Base-by-base conservation (phyloP, 2,888 invertebrate genomes). In the Alitta virens region DNA sequence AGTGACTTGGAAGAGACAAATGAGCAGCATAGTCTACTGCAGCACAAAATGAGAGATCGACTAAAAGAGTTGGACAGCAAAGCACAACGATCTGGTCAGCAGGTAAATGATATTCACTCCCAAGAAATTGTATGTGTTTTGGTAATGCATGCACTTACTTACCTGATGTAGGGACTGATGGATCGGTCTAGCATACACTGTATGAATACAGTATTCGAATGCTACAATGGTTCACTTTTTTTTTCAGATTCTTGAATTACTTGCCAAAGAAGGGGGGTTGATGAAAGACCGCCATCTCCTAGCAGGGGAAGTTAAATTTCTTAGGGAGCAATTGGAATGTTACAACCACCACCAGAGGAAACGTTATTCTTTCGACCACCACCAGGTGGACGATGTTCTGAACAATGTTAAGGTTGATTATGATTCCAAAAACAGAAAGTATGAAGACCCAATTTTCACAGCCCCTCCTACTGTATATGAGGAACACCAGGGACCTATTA, bases 31-130 rank as follows among this genome's bases (percentile, higher is more conserved):
- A 70, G 70, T 1, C 64, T 70, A 26, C 72, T 78, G 9, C 77
- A 79, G 60, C 76, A 75, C 64, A 79, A 78, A 66, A 76, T 80
- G 77, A 74, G 75, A 46, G 73, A 77, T 49, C 66, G 78, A 26
- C 67, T 80, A 9, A 74, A 74, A 60, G 71, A 72, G 69, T 72
- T 79, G 74, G 79, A 79, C 63, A 74, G 73, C 16, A 76, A 78
- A 57, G 73, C 74, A 3, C 73, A 75, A 63, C 66, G 72, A 52
- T 74, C 74, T 53, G 69, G 76, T 14, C 71, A 72, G 27, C 78
- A 79, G 77, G 79, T 78, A 56, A 33, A 33, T 33, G 33, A 33
- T 33, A 12, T 33, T 33, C 33, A 33, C 7, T 33, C 5, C 33
- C 33, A 5, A 33, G 7, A 33, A 33, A 33, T 7, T n/a, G n/a